These are phyloP conservation scores for Smithornis capensis DNA, from an alignment of 2,113 vertebrate species.

Conservation along the genomic window DNA sequence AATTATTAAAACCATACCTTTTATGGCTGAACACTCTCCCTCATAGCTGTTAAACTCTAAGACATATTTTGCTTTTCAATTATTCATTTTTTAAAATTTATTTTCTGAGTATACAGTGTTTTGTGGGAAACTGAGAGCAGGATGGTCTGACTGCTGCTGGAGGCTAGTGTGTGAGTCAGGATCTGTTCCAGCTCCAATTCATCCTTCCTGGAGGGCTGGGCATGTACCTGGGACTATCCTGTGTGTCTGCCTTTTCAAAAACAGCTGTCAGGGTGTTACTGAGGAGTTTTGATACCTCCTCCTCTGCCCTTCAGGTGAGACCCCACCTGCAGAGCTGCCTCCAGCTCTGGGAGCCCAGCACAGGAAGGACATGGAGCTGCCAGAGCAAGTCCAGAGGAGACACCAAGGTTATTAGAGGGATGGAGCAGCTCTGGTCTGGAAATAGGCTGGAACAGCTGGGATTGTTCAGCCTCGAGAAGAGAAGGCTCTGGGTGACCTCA, in stretches of 20 bases:
- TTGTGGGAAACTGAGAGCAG: neutral
- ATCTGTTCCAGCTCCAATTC: neutral
- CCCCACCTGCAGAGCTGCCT: neutral
- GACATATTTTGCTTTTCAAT: constrained; percentile 56
- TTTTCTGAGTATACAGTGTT: constrained; percentile 17
- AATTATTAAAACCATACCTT: constrained; percentile 67
- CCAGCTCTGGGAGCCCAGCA: neutral
- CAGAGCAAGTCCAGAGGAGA: neutral
- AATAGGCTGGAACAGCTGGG: neutral
- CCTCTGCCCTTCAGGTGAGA: neutral
- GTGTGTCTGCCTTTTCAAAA: neutral
- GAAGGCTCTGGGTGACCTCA: neutral
- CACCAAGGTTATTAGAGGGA: neutral
- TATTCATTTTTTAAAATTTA: constrained; percentile 45
- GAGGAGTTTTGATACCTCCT: neutral
- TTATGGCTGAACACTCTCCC: constrained; percentile 22
- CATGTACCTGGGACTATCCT: neutral
- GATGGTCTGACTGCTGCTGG: neutral
- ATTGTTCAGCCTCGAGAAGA: neutral
- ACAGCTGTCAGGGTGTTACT: neutral
- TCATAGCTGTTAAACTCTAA: constrained; percentile 29
- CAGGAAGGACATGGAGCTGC: neutral
- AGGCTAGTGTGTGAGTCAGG: neutral
- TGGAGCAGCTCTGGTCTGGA: neutral
- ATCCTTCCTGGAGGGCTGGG: neutral